phyloP scores from a whole-genome alignment of 2,888 invertebrate species.

The Pasiphila rectangulata region DNA sequence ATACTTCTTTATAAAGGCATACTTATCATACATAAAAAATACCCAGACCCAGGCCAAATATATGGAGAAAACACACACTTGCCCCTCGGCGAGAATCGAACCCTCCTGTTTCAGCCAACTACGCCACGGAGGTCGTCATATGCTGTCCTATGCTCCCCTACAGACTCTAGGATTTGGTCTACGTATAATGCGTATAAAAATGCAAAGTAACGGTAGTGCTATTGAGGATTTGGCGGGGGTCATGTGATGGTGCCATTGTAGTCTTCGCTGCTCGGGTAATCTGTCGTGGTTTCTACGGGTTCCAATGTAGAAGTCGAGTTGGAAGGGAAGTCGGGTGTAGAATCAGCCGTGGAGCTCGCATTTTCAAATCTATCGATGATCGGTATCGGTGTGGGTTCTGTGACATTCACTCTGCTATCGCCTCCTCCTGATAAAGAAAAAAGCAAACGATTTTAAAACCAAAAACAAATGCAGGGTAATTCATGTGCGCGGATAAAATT shows the following conservation, averaged over 20 bases:
- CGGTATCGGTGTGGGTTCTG: slow-evolving; percentile 39
- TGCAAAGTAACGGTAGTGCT: slow-evolving; percentile 24
- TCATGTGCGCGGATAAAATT: no score
- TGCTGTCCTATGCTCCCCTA: not conserved
- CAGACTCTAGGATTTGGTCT: slow-evolving; percentile 16
- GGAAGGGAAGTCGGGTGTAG: slow-evolving; percentile 7
- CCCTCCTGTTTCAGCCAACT: no score
- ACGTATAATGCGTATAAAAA: slow-evolving; percentile 25
- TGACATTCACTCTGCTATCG: slow-evolving; percentile 67
- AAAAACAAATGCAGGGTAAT: no score
- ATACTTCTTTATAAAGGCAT: no score
- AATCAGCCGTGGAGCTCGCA: slow-evolving; percentile 14
- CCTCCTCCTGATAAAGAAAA: slow-evolving; percentile 63
- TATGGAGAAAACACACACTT: no score
- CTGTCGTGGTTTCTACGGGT: slow-evolving; percentile 7
- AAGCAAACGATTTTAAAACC: no score
- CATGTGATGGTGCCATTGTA: slow-evolving; percentile 41
- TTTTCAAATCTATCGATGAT: slow-evolving; percentile 32
- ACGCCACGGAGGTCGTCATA: no score
- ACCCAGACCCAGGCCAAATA: no score
- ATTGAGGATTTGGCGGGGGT: slow-evolving; percentile 33
- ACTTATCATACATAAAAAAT: no score
- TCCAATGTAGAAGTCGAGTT: slow-evolving; percentile 3
- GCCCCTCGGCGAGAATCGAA: no score
- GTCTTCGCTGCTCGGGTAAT: slow-evolving; percentile 25